These are phyloP conservation scores for Nettapus auritus DNA, from an alignment of 2,113 vertebrate genomes.

Conservation along the genomic window DNA sequence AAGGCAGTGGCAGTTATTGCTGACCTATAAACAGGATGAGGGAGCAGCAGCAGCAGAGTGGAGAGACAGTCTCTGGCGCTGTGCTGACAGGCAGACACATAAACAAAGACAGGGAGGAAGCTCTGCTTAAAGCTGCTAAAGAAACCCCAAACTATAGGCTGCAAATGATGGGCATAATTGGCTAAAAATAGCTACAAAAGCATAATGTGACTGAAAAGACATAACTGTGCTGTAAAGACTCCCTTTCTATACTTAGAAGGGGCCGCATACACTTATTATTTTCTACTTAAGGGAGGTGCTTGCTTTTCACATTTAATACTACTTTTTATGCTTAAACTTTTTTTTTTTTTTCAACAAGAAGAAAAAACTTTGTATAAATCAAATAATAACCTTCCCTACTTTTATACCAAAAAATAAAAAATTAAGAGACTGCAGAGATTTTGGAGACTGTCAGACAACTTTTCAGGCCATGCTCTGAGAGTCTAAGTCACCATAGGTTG, in stretches of 20 bases:
- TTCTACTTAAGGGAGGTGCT: not conserved
- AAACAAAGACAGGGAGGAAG: conserved; percentile 75
- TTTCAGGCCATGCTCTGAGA: not conserved
- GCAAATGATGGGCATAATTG: not conserved
- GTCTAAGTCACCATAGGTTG: not conserved
- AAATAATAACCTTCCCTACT: not conserved
- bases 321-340: not conserved
- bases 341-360: not conserved
- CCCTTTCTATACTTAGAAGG: not conserved
- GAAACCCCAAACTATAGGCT: conserved; percentile 65
- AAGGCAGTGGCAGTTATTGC: not conserved
- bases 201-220: conserved; percentile 30
- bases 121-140: conserved; percentile 68
- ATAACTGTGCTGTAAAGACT: not conserved
- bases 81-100: conserved; percentile 63
- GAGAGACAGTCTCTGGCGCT: conserved; percentile 58
- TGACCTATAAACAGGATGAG: conserved; percentile 80
- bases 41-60: conserved; percentile 58
- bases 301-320: not conserved
- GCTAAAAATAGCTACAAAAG: conserved; percentile 70
- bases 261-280: not conserved
- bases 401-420: not conserved
- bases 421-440: not conserved
- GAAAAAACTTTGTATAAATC: not conserved
- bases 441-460: not conserved